Evolutionary conservation across 2,888 invertebrate species (phyloP).

Genomic region (Loripinus fragilis): DNA sequence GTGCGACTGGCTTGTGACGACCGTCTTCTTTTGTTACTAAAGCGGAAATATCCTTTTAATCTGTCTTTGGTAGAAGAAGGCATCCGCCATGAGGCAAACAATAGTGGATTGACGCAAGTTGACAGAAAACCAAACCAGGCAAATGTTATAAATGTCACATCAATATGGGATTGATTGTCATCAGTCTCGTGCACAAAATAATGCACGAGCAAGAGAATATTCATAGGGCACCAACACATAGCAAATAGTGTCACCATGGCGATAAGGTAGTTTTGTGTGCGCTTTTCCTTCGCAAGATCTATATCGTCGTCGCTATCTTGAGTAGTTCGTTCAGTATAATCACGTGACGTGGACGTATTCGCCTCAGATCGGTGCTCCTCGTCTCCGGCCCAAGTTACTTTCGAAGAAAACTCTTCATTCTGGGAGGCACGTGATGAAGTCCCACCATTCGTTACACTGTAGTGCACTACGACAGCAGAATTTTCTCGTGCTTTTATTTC

Average conservation of each 20-base stretch:
- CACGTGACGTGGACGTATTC: conserved; percentile 13
- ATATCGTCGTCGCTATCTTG: conserved; percentile 79
- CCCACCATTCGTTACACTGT: conserved; percentile 44
- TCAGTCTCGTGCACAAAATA: conserved; percentile 88
- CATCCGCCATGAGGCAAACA: conserved; percentile 88
- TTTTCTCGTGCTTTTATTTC: conserved; percentile 84
- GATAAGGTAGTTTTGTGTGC: conserved; percentile 88
- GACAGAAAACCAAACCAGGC: conserved; percentile 90
- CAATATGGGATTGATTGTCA: conserved; percentile 88
- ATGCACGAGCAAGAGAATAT: conserved; percentile 87
- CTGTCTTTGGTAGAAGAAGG: conserved; percentile 78
- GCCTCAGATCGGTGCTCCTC: background rate
- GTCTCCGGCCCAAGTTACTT: conserved; percentile 42
- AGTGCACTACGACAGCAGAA: conserved; percentile 70
- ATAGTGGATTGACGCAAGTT: conserved; percentile 87
- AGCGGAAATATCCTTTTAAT: conserved; percentile 79
- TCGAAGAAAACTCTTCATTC: conserved; percentile 25
- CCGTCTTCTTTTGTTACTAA: conserved; percentile 72
- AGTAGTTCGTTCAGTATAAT: conserved; percentile 61
- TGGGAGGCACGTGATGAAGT: conserved; percentile 10
- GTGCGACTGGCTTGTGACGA: conserved; percentile 57
- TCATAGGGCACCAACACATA: conserved; percentile 88
- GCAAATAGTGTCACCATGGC: conserved; percentile 88
- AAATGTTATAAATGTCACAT: conserved; percentile 88
- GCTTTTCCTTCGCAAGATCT: conserved; percentile 86